phyloP scores from a whole-genome alignment of 2,888 invertebrate species.

The Machimus atricapillus region DNA sequence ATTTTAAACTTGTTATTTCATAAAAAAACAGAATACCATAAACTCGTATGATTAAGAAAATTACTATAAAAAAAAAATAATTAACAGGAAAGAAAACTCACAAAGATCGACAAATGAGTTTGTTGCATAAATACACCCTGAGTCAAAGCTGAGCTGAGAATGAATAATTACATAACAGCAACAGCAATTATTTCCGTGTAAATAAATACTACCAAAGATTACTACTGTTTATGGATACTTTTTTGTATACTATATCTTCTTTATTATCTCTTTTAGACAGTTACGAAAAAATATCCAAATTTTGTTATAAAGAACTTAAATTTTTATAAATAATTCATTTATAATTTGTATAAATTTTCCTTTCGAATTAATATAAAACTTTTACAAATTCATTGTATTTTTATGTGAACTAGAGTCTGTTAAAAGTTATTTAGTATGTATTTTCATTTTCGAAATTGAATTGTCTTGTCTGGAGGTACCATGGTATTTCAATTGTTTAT shows the following conservation, averaged over 20 bases:
- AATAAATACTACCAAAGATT: neutral
- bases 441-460: no score
- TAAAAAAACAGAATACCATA: neutral
- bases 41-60: neutral
- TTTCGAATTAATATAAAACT: no score
- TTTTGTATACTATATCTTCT: neutral
- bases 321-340: no score
- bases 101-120: neutral
- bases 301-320: neutral
- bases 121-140: neutral
- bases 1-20: neutral
- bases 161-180: neutral
- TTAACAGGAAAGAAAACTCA: neutral
- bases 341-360: no score
- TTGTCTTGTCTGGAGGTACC: no score
- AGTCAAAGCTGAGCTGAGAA: neutral
- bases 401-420: no score
- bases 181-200: neutral
- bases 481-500: no score
- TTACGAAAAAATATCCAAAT: neutral
- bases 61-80: neutral
- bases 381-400: no score
- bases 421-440: no score
- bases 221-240: neutral
- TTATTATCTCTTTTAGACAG: neutral